Percentiles rank a stretch among this genome's conserved stretches.
Conservation (phyloP, 2,113 vertebrate species). For the Gymnarchus niloticus region DNA sequence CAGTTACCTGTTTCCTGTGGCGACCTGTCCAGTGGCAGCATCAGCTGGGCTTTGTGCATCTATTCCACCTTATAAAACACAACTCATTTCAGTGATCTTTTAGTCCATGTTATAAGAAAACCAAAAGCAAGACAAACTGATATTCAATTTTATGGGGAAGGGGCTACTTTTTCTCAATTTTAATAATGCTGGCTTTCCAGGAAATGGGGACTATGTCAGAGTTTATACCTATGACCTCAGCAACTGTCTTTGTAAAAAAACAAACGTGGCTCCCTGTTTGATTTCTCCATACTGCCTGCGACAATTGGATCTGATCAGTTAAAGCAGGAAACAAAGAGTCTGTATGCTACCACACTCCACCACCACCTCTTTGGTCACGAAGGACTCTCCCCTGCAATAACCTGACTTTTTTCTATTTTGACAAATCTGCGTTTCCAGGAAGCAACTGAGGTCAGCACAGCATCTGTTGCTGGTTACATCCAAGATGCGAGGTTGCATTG, state of each 20-base stretch:
- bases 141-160: not conserved
- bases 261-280: not conserved
- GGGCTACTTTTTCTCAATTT: not conserved
- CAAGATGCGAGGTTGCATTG: conserved; percentile 68
- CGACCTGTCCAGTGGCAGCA: too few relatives aligned
- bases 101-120: conserved; percentile 9
- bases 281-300: not conserved
- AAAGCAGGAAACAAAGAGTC: conserved; percentile 18
- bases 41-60: too few relatives aligned
- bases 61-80: too few relatives aligned
- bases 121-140: not conserved
- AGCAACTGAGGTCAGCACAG: conserved; percentile 81
- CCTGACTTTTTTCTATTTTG: conserved; percentile 81
- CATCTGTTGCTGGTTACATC: conserved; percentile 89
- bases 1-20: not conserved
- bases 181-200: not conserved
- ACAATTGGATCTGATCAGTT: not conserved
- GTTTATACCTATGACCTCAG: not conserved
- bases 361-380: conserved; percentile 17
- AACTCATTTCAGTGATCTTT: not conserved
- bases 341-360: conserved; percentile 35
- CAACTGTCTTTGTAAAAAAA: conserved; percentile 13
- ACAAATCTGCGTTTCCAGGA: conserved; percentile 90
- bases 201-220: not conserved
- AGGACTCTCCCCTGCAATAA: conserved; percentile 66